Percentiles rank a stretch among this genome's conserved stretches.
phyloP scores from a whole-genome alignment of 2,888 invertebrate species.

The Rhingia rostrata region DNA sequence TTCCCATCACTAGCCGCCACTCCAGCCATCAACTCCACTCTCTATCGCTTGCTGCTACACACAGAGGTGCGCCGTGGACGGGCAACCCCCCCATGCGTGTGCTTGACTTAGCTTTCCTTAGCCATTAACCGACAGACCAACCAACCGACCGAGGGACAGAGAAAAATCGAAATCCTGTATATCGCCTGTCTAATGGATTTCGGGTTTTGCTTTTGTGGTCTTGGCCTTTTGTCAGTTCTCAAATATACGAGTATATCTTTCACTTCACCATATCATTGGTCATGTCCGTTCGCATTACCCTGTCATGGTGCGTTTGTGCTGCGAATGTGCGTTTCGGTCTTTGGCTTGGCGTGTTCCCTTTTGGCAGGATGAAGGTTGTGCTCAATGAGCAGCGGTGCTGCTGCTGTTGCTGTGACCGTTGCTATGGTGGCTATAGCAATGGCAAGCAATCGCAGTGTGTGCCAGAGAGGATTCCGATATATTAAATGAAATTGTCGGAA shows the following conservation, averaged over 20 bases:
- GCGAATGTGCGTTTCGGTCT: slow-evolving; percentile 34
- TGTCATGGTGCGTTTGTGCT: slow-evolving; percentile 65
- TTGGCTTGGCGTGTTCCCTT: slow-evolving; percentile 13
- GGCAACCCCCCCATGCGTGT: slow-evolving; percentile 41
- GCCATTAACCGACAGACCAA: neutral
- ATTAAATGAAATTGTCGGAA: slow-evolving; percentile 71
- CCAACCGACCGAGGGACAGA: neutral
- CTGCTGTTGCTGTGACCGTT: neutral
- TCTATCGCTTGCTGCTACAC: neutral
- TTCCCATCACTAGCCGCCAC: slow-evolving; percentile 50
- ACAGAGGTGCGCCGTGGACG: slow-evolving; percentile 35
- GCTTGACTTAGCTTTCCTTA: slow-evolving; percentile 54
- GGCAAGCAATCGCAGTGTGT: slow-evolving; percentile 56
- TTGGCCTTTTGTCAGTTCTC: slow-evolving; percentile 70
- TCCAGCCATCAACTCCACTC: slow-evolving; percentile 7
- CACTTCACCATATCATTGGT: slow-evolving; percentile 72
- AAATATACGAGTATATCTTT: slow-evolving; percentile 54
- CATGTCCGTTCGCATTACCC: slow-evolving; percentile 69
- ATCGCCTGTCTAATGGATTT: slow-evolving; percentile 64
- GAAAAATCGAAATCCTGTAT: slow-evolving; percentile 40
- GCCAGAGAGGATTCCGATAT: slow-evolving; percentile 64
- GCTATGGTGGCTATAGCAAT: neutral
- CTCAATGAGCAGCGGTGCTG: slow-evolving; percentile 9
- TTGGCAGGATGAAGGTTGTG: slow-evolving; percentile 48
- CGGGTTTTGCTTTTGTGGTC: slow-evolving; percentile 70